Conservation (phyloP, 2,888 invertebrate genomes). For the Drosophila mimetica region DNA sequence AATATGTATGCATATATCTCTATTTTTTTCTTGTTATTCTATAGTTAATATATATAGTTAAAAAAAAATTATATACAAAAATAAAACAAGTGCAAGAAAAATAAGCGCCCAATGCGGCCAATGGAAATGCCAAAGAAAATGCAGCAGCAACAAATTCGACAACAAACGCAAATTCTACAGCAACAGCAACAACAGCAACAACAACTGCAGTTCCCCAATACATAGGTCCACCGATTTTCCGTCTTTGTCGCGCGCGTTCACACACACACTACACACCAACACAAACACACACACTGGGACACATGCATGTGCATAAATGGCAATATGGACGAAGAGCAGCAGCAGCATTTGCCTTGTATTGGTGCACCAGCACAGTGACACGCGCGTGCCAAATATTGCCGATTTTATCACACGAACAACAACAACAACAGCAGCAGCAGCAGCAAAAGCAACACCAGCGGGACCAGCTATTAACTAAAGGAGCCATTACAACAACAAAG, state of each 20-base stretch:
- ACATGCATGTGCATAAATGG: slow-evolving; percentile 72
- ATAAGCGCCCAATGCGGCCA: slow-evolving; percentile 45
- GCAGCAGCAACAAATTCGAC: slow-evolving; percentile 31
- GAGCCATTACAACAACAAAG: slow-evolving; percentile 27
- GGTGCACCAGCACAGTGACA: slow-evolving; percentile 56
- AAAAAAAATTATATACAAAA: neutral
- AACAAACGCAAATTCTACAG: neutral
- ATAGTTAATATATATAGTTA: slow-evolving; percentile 43
- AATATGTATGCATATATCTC: slow-evolving; percentile 8
- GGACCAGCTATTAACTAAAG: slow-evolving; percentile 46
- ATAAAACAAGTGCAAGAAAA: slow-evolving; percentile 51
- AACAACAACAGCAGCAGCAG: slow-evolving; percentile 29
- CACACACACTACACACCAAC: neutral
- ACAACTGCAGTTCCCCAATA: slow-evolving; percentile 19
- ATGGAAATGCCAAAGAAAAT: slow-evolving; percentile 55
- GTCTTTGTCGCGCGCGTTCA: slow-evolving; percentile 42
- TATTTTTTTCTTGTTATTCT: slow-evolving; percentile 46
- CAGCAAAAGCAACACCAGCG: slow-evolving; percentile 3
- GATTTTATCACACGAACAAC: slow-evolving; percentile 56
- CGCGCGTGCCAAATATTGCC: slow-evolving; percentile 75
- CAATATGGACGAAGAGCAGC: slow-evolving; percentile 71
- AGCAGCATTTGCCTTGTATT: slow-evolving; percentile 39
- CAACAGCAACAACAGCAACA: slow-evolving; percentile 13
- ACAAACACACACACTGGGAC: slow-evolving; percentile 25
- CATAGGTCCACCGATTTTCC: slow-evolving; percentile 36